These are phyloP conservation scores for Nemotelus nigrinus DNA, from an alignment of 2,888 invertebrate species.

Conservation along the genomic window DNA sequence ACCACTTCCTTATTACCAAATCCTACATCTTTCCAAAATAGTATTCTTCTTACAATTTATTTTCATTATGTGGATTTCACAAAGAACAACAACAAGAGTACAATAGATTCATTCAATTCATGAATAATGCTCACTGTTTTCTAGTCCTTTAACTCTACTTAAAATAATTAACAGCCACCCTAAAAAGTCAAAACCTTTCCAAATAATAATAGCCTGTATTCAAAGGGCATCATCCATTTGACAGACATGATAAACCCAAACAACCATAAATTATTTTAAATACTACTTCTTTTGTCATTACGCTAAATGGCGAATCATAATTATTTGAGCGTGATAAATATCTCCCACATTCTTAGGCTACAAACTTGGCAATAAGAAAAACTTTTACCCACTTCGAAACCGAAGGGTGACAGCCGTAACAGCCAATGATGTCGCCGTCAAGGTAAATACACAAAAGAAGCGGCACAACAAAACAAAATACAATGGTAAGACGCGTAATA, in stretches of 20 bases:
- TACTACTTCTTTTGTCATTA: not conserved
- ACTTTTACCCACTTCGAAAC: not conserved
- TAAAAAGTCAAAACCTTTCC: too few relatives aligned
- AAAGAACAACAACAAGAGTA: too few relatives aligned
- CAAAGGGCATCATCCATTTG: not conserved
- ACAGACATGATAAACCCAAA: slow-evolving; percentile 1
- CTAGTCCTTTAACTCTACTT: too few relatives aligned
- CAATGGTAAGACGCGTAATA: too few relatives aligned
- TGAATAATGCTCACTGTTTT: too few relatives aligned
- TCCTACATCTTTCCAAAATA: too few relatives aligned
- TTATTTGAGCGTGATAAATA: slow-evolving; percentile 9
- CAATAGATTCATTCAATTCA: too few relatives aligned
- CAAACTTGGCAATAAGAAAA: not conserved
- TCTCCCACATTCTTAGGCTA: not conserved
- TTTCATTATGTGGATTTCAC: too few relatives aligned
- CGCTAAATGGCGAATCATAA: slow-evolving; percentile 3
- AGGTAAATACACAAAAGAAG: not conserved
- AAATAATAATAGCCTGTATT: too few relatives aligned
- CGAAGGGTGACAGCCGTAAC: not conserved
- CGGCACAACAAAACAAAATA: not conserved
- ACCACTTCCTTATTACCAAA: too few relatives aligned
- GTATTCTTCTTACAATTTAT: too few relatives aligned
- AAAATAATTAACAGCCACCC: too few relatives aligned
- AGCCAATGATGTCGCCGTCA: not conserved
- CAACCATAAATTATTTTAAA: not conserved